Conservation (phyloP, 2,797 vertebrate species). For the Eospalax fontanierii region DNA sequence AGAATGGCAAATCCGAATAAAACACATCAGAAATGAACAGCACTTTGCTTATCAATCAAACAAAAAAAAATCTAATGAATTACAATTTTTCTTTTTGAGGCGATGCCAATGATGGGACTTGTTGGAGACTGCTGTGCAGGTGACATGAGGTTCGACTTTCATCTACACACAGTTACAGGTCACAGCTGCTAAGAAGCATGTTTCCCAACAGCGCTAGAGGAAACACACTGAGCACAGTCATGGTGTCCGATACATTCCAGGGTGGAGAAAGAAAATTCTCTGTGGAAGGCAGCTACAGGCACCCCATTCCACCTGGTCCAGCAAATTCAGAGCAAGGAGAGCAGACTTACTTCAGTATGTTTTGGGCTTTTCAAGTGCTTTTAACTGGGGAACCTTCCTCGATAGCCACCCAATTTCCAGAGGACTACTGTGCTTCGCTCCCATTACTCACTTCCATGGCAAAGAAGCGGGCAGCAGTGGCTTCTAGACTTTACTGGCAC, state of each 20-base stretch:
- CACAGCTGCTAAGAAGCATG: background rate
- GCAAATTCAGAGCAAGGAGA: rapidly evolving
- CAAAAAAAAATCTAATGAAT: conserved; percentile 16
- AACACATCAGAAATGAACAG: background rate
- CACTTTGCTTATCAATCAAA: background rate
- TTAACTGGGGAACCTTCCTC: background rate
- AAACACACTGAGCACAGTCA: rapidly evolving
- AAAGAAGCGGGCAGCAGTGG: rapidly evolving
- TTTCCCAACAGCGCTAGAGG: background rate
- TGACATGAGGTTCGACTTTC: background rate
- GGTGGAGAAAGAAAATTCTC: background rate
- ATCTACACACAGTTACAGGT: conserved; percentile 35
- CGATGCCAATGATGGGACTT: background rate
- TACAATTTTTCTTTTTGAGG: background rate
- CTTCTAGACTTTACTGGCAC: background rate
- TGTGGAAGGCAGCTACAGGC: rapidly evolving
- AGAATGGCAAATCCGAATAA: background rate
- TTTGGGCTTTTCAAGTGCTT: rapidly evolving
- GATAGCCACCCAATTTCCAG: background rate
- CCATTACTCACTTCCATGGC: no score
- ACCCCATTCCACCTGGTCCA: rapidly evolving
- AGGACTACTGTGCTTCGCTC: background rate
- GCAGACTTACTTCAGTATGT: rapidly evolving
- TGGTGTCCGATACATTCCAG: rapidly evolving
- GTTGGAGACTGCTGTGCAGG: background rate